Evolutionary conservation across 2,888 invertebrate genomes (phyloP).

Genomic region (Hesperia comma): DNA sequence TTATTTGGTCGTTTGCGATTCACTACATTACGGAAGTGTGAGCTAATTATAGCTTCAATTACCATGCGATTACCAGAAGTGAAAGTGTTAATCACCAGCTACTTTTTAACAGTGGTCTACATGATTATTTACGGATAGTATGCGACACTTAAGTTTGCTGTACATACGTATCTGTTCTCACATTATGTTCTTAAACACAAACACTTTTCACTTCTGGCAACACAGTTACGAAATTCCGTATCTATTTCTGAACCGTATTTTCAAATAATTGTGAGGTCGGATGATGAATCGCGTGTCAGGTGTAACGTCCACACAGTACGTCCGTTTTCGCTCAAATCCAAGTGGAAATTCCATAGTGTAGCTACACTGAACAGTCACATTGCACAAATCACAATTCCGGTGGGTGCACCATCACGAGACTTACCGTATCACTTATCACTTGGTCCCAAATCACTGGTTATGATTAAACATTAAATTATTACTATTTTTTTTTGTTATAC

Average conservation of each 20-base stretch:
- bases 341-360: slow-evolving; percentile 46
- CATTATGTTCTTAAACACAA: slow-evolving; percentile 19
- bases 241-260: slow-evolving; percentile 38
- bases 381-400: slow-evolving; percentile 74
- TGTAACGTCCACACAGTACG: slow-evolving; percentile 48
- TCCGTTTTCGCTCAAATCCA: slow-evolving; percentile 60
- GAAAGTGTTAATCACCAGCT: not conserved
- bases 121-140: not conserved
- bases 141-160: not conserved
- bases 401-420: slow-evolving; percentile 69
- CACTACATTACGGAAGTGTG: not conserved
- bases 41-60: slow-evolving; percentile 1
- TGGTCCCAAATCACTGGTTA: slow-evolving; percentile 75
- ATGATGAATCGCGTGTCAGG: slow-evolving; percentile 47
- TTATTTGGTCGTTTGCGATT: not conserved
- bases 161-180: slow-evolving; percentile 1
- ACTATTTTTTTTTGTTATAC: slow-evolving; percentile 61
- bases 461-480: slow-evolving; percentile 54
- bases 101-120: not conserved
- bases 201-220: slow-evolving; percentile 61
- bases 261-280: slow-evolving; percentile 37
- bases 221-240: slow-evolving; percentile 54
- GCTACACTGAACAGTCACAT: slow-evolving; percentile 74
- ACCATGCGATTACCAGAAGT: slow-evolving; percentile 7
- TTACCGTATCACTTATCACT: slow-evolving; percentile 83